A percentile compares a stretch with the other conserved stretches of the same genome.
These are phyloP conservation scores for Euglossa dilemma DNA, from an alignment of 1,140 invertebrate genomes.

Conservation along the genomic window DNA sequence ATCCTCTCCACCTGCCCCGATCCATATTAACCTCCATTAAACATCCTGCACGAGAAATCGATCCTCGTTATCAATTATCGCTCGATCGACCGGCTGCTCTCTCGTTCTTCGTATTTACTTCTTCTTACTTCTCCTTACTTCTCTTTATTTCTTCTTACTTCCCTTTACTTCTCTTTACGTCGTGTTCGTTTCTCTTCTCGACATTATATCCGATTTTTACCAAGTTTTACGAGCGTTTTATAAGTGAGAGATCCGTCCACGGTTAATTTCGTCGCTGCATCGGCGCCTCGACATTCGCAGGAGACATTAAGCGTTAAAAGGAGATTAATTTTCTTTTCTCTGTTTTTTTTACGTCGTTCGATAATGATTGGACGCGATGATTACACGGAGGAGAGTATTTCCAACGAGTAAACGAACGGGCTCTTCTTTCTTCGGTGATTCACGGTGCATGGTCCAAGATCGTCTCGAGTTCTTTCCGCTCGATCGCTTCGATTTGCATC, in stretches of 20 bases:
- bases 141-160: too few relatives aligned
- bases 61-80: not conserved
- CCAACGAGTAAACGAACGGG: conserved; percentile 13
- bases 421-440: conserved; percentile 35
- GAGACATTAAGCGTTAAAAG: not conserved
- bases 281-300: not conserved
- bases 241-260: not conserved
- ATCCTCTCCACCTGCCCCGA: conserved; percentile 12
- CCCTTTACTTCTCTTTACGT: too few relatives aligned
- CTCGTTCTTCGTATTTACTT: too few relatives aligned
- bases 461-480: conserved; percentile 40
- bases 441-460: conserved; percentile 37
- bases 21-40: conserved; percentile 1
- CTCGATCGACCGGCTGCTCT: too few relatives aligned
- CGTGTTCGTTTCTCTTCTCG: too few relatives aligned
- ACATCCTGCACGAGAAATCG: not conserved
- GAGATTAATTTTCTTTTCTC: not conserved
- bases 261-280: not conserved
- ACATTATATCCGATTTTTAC: too few relatives aligned
- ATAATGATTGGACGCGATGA: not conserved
- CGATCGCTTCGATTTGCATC: conserved; percentile 36
- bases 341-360: not conserved
- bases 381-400: not conserved
- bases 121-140: too few relatives aligned
- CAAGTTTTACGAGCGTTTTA: too few relatives aligned